These are phyloP conservation scores for Watsonalla cultraria DNA, from an alignment of 2,888 invertebrate genomes.

Conservation along the genomic window DNA sequence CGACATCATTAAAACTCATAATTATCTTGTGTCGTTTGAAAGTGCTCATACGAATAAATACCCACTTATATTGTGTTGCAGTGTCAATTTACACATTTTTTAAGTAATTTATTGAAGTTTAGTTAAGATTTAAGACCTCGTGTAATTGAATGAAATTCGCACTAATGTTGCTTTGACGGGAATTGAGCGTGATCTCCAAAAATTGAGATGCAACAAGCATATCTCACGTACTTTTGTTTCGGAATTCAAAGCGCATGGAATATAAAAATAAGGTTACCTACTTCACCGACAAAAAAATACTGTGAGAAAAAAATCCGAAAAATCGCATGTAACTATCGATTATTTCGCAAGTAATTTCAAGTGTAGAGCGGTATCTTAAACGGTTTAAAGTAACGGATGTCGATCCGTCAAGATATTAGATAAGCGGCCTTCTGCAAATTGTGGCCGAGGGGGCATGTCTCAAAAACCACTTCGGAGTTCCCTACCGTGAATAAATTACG, in stretches of 20 bases:
- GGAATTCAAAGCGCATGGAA: background rate
- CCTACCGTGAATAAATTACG: slow-evolving; percentile 24
- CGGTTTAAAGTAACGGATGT: slow-evolving; percentile 20
- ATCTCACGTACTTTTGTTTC: background rate
- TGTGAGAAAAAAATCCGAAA: background rate
- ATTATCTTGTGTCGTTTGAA: slow-evolving; percentile 11
- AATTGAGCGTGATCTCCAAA: background rate
- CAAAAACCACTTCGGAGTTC: slow-evolving; percentile 18
- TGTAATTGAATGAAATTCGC: no score
- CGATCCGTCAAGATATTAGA: slow-evolving; percentile 24
- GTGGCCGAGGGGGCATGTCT: slow-evolving; percentile 23
- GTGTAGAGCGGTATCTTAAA: background rate
- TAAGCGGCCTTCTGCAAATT: slow-evolving; percentile 24
- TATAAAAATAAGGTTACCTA: background rate
- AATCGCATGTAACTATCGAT: background rate
- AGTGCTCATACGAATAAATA: background rate
- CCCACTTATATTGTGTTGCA: background rate
- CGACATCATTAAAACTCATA: slow-evolving; percentile 9
- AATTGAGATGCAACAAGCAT: background rate
- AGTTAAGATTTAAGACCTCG: no score
- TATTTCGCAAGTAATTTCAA: background rate
- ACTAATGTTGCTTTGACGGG: background rate
- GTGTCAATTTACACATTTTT: background rate
- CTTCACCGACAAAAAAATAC: background rate
- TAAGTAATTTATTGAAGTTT: background rate